phyloP scores from a whole-genome alignment of 2,888 invertebrate genomes.

The Punctoribates punctum region DNA sequence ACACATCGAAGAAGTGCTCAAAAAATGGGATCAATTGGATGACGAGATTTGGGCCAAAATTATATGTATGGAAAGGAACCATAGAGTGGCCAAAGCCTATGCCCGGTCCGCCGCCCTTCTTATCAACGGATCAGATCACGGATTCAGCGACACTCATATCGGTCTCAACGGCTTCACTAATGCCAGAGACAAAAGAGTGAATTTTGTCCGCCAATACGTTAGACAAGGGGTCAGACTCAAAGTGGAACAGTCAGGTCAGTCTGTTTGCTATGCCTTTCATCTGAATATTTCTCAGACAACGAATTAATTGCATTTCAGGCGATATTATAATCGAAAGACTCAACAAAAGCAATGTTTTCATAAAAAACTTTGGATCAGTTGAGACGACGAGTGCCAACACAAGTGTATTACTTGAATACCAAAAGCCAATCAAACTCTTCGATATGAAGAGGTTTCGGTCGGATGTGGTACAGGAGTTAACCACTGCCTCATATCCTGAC shows the following conservation, averaged over 20 bases:
- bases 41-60: constrained; percentile 99
- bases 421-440: constrained; percentile 91
- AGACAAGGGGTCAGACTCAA: constrained; percentile 9
- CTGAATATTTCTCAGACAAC: neutral
- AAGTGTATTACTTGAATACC: constrained; percentile 68
- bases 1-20: constrained; percentile 92
- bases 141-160: constrained; percentile 96
- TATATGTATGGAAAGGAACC: constrained; percentile 90
- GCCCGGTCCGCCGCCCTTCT: constrained; percentile 91
- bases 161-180: constrained; percentile 95
- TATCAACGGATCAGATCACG: constrained; percentile 90
- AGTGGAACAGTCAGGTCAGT: constrained; percentile 22
- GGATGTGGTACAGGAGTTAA: constrained; percentile 82
- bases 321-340: constrained; percentile 89
- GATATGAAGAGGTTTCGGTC: constrained; percentile 95
- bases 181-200: constrained; percentile 60
- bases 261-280: neutral
- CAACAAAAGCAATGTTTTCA: constrained; percentile 87
- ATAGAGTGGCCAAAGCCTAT: constrained; percentile 94
- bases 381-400: neutral
- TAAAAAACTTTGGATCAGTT: constrained; percentile 60
- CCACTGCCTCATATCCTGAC: constrained; percentile 71
- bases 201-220: neutral
- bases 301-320: constrained; percentile 57
- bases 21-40: constrained; percentile 95